Evolutionary conservation across 2,797 vertebrate species (phyloP), one percentile per base, ranked within the genome.

Genomic region (Dipus sagitta): DNA sequence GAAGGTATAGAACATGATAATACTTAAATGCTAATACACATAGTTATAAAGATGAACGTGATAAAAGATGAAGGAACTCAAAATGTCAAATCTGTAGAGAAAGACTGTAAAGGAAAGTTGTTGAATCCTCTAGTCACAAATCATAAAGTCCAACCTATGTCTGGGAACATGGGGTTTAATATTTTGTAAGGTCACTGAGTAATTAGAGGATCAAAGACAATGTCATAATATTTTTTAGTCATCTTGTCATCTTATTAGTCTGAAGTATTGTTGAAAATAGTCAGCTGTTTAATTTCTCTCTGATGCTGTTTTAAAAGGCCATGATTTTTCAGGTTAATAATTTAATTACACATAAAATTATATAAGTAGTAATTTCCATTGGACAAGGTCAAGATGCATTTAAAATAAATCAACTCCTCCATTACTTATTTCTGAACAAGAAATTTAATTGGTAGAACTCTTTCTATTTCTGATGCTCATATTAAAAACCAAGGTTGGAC

Each of bases 401-500:
- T 95, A 83, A 64, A 71, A 95, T 94, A 96, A 94, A 95, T 94
- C 54, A 92, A 75, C 54, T 72, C 20, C 34, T 75, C 58, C n/a
- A 84, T 75, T 77, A 24, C 12, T 95, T 95, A 68, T 96, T 96
- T 95, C 82, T 91, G 0, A 13, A 93, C 3, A 13, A 15, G 38
- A 65, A 96, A 96, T 52, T 76, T 93, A 97, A 94, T 93, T 95
- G 18, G 21, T 90, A 95, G 70, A 72, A 95, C 72, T 88, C 18
- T 92, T 96, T 94, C 47, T 85, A 65, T 71, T 75, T 38, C 38
- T 38, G 38, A 38, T 38, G 38, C 38, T 38, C 38, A 38, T 38
- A 38, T 3, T 38, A 38, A 38, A 38, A 38, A 38, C 38, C 38
- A 38, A 38, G 6, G 38, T 38, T 38, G 38, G 6, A 38, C 38